Evolutionary conservation across 2,797 vertebrate genomes (phyloP).

Genomic region (Sphaeramia orbicularis): DNA sequence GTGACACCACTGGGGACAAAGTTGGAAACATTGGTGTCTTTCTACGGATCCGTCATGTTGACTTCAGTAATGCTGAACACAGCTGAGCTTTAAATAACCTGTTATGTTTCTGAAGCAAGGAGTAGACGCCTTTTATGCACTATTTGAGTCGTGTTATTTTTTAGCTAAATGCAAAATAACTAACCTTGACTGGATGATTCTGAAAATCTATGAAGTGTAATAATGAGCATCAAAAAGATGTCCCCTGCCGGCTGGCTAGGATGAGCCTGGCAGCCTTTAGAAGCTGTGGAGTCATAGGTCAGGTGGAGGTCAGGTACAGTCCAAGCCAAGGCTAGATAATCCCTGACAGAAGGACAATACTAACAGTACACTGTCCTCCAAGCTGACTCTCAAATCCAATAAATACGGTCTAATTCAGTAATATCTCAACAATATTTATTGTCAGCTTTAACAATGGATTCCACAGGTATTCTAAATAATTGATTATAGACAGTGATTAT

Average conservation of each 20-base stretch:
- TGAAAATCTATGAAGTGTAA: background rate
- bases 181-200: background rate
- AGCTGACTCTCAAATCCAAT: no score
- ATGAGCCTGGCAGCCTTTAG: background rate
- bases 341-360: background rate
- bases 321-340: background rate
- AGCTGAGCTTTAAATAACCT: background rate
- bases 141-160: background rate
- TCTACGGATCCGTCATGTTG: slow-evolving; percentile 23
- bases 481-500: no score
- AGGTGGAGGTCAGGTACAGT: slow-evolving; percentile 7
- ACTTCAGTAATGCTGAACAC: slow-evolving; percentile 22
- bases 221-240: background rate
- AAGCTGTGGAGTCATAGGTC: background rate
- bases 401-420: background rate
- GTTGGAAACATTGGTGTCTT: background rate
- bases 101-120: background rate
- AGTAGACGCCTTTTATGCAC: background rate
- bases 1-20: background rate
- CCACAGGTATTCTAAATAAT: no score
- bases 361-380: background rate
- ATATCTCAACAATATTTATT: background rate
- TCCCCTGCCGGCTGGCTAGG: background rate
- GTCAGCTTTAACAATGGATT: no score
- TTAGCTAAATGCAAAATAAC: background rate